phyloP scores from a whole-genome alignment of 1,140 invertebrate genomes.

The Monochamus saltuarius region DNA sequence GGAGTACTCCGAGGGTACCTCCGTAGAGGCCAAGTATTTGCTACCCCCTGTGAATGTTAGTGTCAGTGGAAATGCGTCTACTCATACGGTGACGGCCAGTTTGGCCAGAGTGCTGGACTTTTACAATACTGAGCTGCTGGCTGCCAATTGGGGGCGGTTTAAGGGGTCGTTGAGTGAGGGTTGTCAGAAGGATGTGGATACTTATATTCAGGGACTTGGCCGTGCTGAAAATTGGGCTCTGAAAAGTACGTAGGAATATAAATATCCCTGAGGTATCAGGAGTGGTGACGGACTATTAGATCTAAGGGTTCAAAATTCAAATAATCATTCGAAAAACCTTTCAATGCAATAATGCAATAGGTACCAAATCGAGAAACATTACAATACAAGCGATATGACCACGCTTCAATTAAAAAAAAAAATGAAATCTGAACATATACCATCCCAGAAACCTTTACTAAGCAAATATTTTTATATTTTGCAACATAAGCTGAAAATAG shows the following conservation, averaged over 20 bases:
- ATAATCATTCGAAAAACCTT: too few species aligned
- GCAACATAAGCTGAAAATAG: too few species aligned
- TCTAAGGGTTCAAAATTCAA: neutral
- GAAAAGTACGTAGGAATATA: slow-evolving; percentile 64
- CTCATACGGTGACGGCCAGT: slow-evolving; percentile 39
- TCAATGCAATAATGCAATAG: too few species aligned
- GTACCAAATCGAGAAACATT: too few species aligned
- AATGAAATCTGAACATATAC: too few species aligned
- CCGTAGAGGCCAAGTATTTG: slow-evolving; percentile 32
- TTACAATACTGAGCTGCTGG: slow-evolving; percentile 53
- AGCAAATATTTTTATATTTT: too few species aligned
- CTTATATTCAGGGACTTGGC: slow-evolving; percentile 63
- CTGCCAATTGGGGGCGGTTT: slow-evolving; percentile 50
- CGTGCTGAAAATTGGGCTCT: slow-evolving; percentile 69
- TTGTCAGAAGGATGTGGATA: slow-evolving; percentile 63
- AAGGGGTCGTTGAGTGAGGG: slow-evolving; percentile 43
- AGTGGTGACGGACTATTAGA: neutral
- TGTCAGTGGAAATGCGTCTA: slow-evolving; percentile 30
- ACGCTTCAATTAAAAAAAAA: too few species aligned
- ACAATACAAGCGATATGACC: too few species aligned
- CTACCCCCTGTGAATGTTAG: slow-evolving; percentile 30
- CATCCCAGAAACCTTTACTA: too few species aligned
- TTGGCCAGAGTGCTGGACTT: slow-evolving; percentile 54
- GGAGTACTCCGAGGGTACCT: slow-evolving; percentile 32
- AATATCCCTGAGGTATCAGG: neutral